A percentile compares a stretch with the other conserved stretches of the same genome.
Evolutionary conservation across 2,797 vertebrate species (phyloP).

Genomic region (Liasis olivaceus): DNA sequence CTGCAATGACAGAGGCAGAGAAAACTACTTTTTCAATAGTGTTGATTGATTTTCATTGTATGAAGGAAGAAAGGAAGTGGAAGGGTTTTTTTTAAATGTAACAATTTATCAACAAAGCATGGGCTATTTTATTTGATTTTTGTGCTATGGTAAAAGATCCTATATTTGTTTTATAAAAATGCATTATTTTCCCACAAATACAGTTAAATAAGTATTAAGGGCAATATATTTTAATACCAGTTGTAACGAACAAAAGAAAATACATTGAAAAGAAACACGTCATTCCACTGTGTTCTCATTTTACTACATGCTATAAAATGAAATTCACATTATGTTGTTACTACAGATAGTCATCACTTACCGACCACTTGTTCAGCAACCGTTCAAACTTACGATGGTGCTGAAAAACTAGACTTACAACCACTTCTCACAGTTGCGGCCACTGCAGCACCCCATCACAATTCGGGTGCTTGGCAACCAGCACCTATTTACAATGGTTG

Average conservation of each 20-base stretch:
- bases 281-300: not conserved
- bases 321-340: not conserved
- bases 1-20: not conserved
- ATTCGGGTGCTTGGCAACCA: not conserved
- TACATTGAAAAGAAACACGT: not conserved
- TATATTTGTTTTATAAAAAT: not conserved
- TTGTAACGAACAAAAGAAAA: not conserved
- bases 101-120: not conserved
- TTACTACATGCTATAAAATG: not conserved
- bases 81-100: not conserved
- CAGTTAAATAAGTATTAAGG: not conserved
- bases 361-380: not conserved
- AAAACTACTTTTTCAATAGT: not conserved
- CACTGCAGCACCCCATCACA: not conserved
- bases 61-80: not conserved
- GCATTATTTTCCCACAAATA: not conserved
- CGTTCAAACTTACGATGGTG: not conserved
- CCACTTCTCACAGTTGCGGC: not conserved
- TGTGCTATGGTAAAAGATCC: not conserved
- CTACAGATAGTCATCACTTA: too few species aligned
- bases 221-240: not conserved
- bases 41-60: not conserved
- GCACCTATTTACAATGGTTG: not conserved
- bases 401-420: not conserved
- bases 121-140: not conserved